phyloP scores from a whole-genome alignment of 2,113 vertebrate species.

The Propithecus coquereli region DNA sequence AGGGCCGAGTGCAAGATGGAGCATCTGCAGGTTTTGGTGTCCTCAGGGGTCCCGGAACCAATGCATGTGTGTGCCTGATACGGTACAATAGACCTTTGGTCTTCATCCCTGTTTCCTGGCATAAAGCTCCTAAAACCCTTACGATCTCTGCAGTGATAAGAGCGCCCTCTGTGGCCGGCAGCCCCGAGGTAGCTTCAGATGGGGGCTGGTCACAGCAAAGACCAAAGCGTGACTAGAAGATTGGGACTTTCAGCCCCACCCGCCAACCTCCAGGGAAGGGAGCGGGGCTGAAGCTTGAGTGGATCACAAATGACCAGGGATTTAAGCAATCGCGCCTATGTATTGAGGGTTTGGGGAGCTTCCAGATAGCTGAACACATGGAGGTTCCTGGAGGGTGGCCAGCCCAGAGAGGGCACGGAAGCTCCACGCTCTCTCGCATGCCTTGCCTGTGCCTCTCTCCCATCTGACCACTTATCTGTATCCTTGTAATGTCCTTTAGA shows the following conservation, averaged over 20 bases:
- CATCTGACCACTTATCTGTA: neutral
- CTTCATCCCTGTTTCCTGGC: neutral
- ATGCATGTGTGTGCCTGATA: neutral
- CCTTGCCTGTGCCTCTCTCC: neutral
- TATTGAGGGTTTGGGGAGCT: neutral
- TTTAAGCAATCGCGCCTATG: neutral
- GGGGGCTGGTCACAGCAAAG: too few species aligned
- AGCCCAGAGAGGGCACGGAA: neutral
- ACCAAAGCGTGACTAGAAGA: neutral
- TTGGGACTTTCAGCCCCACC: neutral
- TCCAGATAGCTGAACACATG: neutral
- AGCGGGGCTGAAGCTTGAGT: neutral
- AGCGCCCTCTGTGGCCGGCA: neutral
- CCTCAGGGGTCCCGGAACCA: neutral
- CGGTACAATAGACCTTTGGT: too few species aligned
- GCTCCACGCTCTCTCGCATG: neutral
- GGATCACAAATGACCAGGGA: neutral
- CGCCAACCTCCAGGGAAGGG: too few species aligned
- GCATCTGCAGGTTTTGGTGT: neutral
- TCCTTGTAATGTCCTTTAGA: neutral
- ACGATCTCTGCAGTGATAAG: too few species aligned
- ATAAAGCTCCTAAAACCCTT: neutral
- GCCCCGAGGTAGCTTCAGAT: neutral
- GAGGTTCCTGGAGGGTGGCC: neutral
- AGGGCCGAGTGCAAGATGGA: neutral